Conservation (phyloP, 2,888 invertebrate genomes). For the Calephelis perditalis region DNA sequence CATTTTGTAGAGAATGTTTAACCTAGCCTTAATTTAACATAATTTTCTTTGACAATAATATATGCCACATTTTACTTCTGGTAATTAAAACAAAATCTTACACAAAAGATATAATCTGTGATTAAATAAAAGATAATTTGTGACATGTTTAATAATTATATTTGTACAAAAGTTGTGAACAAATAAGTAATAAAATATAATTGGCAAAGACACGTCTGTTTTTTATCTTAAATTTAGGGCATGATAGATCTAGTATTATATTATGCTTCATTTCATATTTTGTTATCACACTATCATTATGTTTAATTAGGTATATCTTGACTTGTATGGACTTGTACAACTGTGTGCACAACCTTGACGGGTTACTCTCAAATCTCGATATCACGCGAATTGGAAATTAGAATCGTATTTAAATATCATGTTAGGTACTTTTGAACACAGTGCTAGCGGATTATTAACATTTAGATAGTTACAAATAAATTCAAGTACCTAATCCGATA, state of each 20-base stretch:
- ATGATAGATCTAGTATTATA: background rate
- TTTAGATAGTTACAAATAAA: too few relatives aligned
- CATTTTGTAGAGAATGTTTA: conserved; percentile 7
- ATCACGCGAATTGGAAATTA: too few relatives aligned
- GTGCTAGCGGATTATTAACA: too few relatives aligned
- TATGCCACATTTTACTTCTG: conserved; percentile 17
- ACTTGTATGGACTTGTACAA: too few relatives aligned
- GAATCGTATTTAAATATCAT: too few relatives aligned
- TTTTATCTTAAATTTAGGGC: background rate
- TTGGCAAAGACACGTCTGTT: background rate
- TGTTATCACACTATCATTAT: too few relatives aligned
- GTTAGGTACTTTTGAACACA: too few relatives aligned
- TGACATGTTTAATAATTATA: background rate
- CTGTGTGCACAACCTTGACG: too few relatives aligned
- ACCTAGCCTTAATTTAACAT: conserved; percentile 9
- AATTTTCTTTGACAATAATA: conserved; percentile 3
- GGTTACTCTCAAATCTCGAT: too few relatives aligned
- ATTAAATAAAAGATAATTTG: conserved; percentile 8
- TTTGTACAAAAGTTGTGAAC: background rate
- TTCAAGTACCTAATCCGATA: too few relatives aligned
- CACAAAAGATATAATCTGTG: conserved; percentile 1
- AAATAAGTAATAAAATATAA: background rate
- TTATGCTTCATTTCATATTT: too few relatives aligned
- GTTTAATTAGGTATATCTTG: too few relatives aligned
- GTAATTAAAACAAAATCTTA: conserved; percentile 16